Conservation (phyloP, 2,797 vertebrate species). For the Cryptoprocta ferox region DNA sequence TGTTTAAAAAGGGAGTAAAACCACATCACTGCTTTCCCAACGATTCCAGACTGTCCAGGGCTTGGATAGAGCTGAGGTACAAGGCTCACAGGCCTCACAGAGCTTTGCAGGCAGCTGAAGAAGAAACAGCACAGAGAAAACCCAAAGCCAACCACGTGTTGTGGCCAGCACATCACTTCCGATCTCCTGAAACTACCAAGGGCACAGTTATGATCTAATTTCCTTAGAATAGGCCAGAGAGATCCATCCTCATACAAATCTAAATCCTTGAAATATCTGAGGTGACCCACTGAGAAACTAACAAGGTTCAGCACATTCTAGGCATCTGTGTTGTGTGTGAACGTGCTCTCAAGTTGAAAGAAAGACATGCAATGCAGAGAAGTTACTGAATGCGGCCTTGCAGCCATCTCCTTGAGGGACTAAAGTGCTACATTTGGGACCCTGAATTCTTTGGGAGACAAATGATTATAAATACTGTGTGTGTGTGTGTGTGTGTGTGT, state of each 20-base stretch:
- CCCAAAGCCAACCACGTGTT: not conserved
- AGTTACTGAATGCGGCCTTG: not conserved
- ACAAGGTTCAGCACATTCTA: not conserved
- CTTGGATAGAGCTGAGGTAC: not conserved
- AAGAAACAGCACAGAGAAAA: not conserved
- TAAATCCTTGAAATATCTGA: not conserved
- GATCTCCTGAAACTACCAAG: not conserved
- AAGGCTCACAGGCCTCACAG: not conserved
- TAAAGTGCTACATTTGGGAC: not conserved
- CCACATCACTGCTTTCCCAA: not conserved
- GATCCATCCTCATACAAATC: not conserved
- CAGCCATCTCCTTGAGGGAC: not conserved
- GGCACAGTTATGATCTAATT: not conserved
- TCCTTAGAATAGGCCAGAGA: not conserved
- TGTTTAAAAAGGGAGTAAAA: not conserved
- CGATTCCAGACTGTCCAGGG: not conserved
- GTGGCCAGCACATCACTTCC: fast-evolving
- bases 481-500: not conserved
- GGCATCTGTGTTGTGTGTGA: not conserved
- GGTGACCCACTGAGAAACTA: not conserved
- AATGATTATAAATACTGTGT: not conserved
- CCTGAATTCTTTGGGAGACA: not conserved
- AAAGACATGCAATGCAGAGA: fast-evolving
- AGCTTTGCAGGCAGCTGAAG: not conserved
- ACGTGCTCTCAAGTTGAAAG: fast-evolving